These are phyloP conservation scores for Tipula helvola DNA, from an alignment of 2,888 invertebrate genomes.

Conservation along the genomic window DNA sequence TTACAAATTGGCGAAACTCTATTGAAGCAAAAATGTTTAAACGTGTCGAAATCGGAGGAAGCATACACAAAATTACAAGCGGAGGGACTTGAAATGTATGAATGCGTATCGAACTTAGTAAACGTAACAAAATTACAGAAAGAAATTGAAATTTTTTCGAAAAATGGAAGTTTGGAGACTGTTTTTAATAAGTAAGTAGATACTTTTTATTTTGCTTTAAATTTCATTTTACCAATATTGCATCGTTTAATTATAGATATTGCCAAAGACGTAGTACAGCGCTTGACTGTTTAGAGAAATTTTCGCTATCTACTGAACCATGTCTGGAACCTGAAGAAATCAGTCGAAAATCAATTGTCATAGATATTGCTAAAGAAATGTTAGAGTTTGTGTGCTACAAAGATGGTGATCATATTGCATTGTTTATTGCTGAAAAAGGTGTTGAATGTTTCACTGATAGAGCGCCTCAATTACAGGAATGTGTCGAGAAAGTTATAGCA, in stretches of 20 bases:
- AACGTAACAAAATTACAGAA: conserved; percentile 43
- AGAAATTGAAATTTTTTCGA: conserved; percentile 58
- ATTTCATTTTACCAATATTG: neutral
- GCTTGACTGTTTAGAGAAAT: conserved; percentile 43
- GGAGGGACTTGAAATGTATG: neutral
- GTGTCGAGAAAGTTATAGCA: conserved; percentile 49
- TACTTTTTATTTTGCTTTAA: neutral
- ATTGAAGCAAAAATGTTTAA: neutral
- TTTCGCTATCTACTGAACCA: conserved; percentile 42
- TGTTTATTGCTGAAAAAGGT: conserved; percentile 73
- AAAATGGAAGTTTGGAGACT: conserved; percentile 52
- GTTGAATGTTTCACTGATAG: conserved; percentile 56
- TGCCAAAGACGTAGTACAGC: conserved; percentile 43
- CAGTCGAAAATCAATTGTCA: conserved; percentile 44
- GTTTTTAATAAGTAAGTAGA: conserved; percentile 52
- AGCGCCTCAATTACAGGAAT: conserved; percentile 45
- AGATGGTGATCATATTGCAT: conserved; percentile 71
- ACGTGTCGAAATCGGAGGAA: neutral
- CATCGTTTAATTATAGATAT: conserved; percentile 40
- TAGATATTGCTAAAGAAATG: conserved; percentile 56
- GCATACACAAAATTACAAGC: conserved; percentile 28
- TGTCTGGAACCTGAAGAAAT: conserved; percentile 53
- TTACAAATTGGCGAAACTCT: neutral
- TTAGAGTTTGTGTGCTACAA: conserved; percentile 64
- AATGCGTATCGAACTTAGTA: conserved; percentile 46